phyloP scores from a whole-genome alignment of 1,140 invertebrate genomes.

The Brachionus rubens region DNA sequence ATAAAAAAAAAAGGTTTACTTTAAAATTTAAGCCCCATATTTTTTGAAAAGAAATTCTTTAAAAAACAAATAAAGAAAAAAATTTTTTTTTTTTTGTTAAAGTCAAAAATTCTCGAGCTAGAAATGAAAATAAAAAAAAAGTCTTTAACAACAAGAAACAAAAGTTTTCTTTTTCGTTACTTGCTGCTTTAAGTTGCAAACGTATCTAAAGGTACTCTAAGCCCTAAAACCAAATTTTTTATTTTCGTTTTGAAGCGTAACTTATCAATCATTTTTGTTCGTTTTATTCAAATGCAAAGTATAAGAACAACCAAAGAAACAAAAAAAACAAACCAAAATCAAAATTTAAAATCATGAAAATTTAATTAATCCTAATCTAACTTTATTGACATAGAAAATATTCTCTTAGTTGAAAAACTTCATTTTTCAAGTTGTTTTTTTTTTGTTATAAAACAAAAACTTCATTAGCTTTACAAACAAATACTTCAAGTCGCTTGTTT shows the following conservation, averaged over 20 bases:
- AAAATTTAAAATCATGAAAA: background rate
- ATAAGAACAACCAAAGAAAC: too few species aligned
- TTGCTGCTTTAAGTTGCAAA: background rate
- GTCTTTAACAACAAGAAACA: conserved; percentile 8
- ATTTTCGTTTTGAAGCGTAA: too few species aligned
- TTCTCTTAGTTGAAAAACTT: background rate
- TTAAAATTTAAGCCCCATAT: background rate
- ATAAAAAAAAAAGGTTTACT: too few species aligned
- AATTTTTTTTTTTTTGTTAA: background rate
- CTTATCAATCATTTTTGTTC: conserved; percentile 3
- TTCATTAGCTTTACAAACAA: too few species aligned
- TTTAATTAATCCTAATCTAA: background rate
- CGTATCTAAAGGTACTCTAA: too few species aligned
- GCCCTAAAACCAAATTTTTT: too few species aligned
- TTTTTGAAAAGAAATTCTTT: background rate
- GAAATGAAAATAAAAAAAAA: too few species aligned
- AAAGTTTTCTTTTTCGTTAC: background rate
- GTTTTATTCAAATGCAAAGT: conserved; percentile 24
- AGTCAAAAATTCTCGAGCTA: background rate
- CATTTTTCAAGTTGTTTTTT: conserved; percentile 30
- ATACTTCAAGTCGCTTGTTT: too few species aligned
- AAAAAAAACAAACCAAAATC: too few species aligned
- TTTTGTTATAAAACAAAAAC: too few species aligned
- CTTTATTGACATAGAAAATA: conserved; percentile 16
- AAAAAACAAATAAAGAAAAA: conserved; percentile 7